Evolutionary conservation across 2,113 vertebrate species (phyloP).

Genomic region (Pogona vitticeps): DNA sequence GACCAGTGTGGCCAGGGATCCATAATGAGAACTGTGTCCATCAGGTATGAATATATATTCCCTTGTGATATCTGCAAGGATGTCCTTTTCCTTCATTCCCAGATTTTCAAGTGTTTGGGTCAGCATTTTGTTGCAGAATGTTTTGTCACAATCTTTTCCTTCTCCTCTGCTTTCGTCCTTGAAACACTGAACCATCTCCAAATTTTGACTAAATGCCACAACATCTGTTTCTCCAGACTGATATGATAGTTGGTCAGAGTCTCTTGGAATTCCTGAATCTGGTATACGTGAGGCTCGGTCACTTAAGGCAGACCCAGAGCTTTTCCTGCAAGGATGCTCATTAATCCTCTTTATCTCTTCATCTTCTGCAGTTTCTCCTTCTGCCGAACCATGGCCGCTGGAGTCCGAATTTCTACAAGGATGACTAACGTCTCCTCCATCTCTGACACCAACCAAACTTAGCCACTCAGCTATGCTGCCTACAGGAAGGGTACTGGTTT

Average conservation of each 20-base stretch:
- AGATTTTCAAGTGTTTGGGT: slow-evolving; percentile 51
- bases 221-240: slow-evolving; percentile 74
- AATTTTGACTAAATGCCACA: slow-evolving; percentile 58
- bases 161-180: slow-evolving; percentile 75
- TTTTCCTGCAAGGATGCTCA: slow-evolving; percentile 77
- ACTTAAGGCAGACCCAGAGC: slow-evolving; percentile 51
- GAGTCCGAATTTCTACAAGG: slow-evolving; percentile 78
- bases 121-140: slow-evolving; percentile 52
- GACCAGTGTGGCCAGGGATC: slow-evolving; percentile 68
- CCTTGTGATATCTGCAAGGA: slow-evolving; percentile 65
- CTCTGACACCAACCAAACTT: slow-evolving; percentile 63
- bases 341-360: slow-evolving; percentile 91
- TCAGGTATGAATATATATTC: slow-evolving; percentile 68
- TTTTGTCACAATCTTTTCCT: slow-evolving; percentile 34
- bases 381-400: slow-evolving; percentile 83
- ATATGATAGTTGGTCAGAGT: slow-evolving; percentile 81
- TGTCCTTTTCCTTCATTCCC: slow-evolving; percentile 62
- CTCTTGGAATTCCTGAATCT: slow-evolving; percentile 79
- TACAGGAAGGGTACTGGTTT: slow-evolving; percentile 41
- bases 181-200: slow-evolving; percentile 72
- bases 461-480: slow-evolving; percentile 72
- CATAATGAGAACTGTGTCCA: slow-evolving; percentile 53
- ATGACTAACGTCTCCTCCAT: slow-evolving; percentile 66
- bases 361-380: slow-evolving; percentile 89
- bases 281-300: slow-evolving; percentile 64